Conservation (phyloP, 2,888 invertebrate genomes). For the Crocallis elinguaria region DNA sequence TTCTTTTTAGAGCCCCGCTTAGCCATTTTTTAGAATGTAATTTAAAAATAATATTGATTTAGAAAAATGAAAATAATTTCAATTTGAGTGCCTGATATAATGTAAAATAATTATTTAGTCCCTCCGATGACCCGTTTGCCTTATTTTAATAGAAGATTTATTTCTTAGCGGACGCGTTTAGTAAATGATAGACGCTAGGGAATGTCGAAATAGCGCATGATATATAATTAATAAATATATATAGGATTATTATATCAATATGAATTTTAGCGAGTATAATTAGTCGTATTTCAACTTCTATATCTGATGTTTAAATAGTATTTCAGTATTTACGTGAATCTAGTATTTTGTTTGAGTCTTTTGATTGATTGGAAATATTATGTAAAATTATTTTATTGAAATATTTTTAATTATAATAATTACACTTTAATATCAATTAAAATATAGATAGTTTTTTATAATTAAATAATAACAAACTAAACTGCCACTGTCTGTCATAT, state of each 20-base stretch:
- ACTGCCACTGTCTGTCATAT: conserved; percentile 20
- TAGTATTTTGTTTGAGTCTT: conserved; percentile 30
- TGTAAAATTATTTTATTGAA: not conserved
- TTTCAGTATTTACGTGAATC: conserved; percentile 51
- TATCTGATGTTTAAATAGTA: conserved; percentile 59
- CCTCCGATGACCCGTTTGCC: conserved; percentile 80
- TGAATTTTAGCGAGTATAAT: conserved; percentile 52
- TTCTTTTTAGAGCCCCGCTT: conserved; percentile 17
- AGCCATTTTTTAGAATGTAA: conserved; percentile 15
- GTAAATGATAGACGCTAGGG: conserved; percentile 57
- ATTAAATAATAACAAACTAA: conserved; percentile 24
- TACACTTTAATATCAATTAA: not conserved
- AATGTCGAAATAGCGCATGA: conserved; percentile 43
- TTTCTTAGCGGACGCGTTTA: conserved; percentile 52
- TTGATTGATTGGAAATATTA: conserved; percentile 36
- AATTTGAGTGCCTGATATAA: conserved; percentile 80
- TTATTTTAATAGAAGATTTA: conserved; percentile 77
- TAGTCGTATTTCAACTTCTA: conserved; percentile 61
- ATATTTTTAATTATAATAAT: not conserved
- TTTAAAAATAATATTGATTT: conserved; percentile 19
- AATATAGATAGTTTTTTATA: conserved; percentile 8
- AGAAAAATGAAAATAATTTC: conserved; percentile 58
- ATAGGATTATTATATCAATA: not conserved
- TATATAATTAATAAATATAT: conserved; percentile 15
- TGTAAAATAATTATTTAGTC: conserved; percentile 72